These are phyloP conservation scores for Drosophila neocordata DNA, from an alignment of 1,140 invertebrate genomes.

Conservation along the genomic window DNA sequence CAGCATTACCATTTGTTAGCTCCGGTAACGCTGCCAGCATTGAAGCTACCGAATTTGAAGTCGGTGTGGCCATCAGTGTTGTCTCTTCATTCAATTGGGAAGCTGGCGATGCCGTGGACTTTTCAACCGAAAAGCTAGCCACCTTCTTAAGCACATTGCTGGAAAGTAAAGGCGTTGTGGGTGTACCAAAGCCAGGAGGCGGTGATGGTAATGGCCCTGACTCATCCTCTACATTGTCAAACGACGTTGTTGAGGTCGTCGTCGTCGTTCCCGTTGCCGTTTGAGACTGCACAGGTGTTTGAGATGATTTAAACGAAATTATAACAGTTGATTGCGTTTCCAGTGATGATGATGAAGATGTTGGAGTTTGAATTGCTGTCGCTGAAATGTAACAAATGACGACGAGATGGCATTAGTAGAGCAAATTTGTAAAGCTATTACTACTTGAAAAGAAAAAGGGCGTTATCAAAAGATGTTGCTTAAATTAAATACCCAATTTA, in stretches of 20 bases:
- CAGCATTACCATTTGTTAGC: slow-evolving; percentile 9
- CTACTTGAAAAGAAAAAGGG: background rate
- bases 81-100: slow-evolving; percentile 41
- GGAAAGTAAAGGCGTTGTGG: slow-evolving; percentile 82
- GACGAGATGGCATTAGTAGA: slow-evolving; percentile 48
- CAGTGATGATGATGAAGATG: slow-evolving; percentile 45
- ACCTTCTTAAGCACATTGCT: slow-evolving; percentile 91
- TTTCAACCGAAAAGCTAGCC: slow-evolving; percentile 90
- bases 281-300: slow-evolving; percentile 82
- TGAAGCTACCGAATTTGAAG: slow-evolving; percentile 28
- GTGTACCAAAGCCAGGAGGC: slow-evolving; percentile 72
- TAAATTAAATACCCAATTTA: slow-evolving; percentile 4
- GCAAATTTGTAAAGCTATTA: slow-evolving; percentile 51
- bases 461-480: slow-evolving; percentile 1
- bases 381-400: slow-evolving; percentile 53
- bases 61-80: slow-evolving; percentile 49
- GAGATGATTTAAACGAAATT: slow-evolving; percentile 83
- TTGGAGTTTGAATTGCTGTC: slow-evolving; percentile 16
- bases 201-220: slow-evolving; percentile 41
- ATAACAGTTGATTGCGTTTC: slow-evolving; percentile 83
- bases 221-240: slow-evolving; percentile 54
- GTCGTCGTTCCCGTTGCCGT: slow-evolving; percentile 33
- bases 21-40: slow-evolving; percentile 46
- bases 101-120: slow-evolving; percentile 62
- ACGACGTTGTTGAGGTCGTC: slow-evolving; percentile 12